A percentile compares a stretch with the other conserved stretches of the same genome.
These are phyloP conservation scores for Ctenodactylus gundi DNA, from an alignment of 2,113 vertebrate species.

Conservation along the genomic window DNA sequence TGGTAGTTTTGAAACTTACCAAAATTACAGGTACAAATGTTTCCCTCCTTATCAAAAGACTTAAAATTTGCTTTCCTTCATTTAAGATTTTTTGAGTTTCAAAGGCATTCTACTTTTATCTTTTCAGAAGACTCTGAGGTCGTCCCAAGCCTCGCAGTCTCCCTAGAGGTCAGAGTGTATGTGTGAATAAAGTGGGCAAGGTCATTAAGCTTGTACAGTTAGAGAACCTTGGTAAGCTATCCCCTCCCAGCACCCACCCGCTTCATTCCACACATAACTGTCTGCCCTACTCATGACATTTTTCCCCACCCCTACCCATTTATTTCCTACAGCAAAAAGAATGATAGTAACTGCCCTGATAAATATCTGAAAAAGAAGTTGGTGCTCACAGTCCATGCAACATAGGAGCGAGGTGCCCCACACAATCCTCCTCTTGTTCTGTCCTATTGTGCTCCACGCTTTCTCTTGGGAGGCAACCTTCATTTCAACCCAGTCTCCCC, in stretches of 20 bases:
- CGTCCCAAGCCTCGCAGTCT: conserved; percentile 31
- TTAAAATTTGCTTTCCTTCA: background rate
- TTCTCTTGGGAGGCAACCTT: conserved; percentile 69
- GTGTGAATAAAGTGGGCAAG: conserved; percentile 67
- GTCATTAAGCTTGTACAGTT: conserved; percentile 65
- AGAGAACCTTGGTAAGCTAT: conserved; percentile 56
- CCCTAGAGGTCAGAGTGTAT: conserved; percentile 35
- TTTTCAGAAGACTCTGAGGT: conserved; percentile 19
- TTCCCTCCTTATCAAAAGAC: background rate
- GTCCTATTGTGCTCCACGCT: conserved; percentile 54
- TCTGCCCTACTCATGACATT: conserved; percentile 62
- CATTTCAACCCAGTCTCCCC: conserved; percentile 69
- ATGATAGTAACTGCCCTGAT: conserved; percentile 53
- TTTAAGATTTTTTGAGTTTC: conserved; percentile 12
- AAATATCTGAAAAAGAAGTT: conserved; percentile 59
- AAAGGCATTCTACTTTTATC: background rate
- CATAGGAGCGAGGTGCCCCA: background rate
- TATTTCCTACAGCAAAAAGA: conserved; percentile 73
- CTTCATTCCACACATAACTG: conserved; percentile 80
- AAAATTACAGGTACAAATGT: background rate
- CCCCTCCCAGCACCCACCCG: conserved; percentile 60
- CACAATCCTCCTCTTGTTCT: conserved; percentile 78
- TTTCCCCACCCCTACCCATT: conserved; percentile 46
- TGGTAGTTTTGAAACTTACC: background rate
- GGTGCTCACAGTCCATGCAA: background rate